phyloP scores from a whole-genome alignment of 2,888 invertebrate species.

The Troilus luridus region DNA sequence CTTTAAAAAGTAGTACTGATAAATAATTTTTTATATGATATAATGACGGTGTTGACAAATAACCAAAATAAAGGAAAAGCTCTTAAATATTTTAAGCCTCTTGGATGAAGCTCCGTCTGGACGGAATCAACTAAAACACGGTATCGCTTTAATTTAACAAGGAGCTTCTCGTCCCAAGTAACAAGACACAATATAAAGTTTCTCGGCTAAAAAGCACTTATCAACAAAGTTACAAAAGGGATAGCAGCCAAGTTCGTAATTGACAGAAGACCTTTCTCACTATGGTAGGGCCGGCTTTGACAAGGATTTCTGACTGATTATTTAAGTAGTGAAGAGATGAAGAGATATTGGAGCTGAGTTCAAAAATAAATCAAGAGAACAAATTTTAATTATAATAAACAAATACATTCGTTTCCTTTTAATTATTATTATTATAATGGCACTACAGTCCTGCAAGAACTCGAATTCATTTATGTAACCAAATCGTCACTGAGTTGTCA shows the following conservation, averaged over 20 bases:
- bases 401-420: background rate
- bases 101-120: background rate
- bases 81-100: background rate
- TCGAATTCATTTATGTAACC: too few relatives aligned
- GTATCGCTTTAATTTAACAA: background rate
- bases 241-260: conserved; percentile 11
- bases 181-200: conserved; percentile 22
- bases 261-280: conserved; percentile 11
- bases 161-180: background rate
- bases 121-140: background rate
- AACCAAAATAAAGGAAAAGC: too few relatives aligned
- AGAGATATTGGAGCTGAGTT: background rate
- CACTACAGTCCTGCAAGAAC: too few relatives aligned
- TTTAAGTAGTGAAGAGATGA: background rate
- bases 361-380: background rate
- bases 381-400: background rate
- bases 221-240: conserved; percentile 34
- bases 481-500: too few relatives aligned
- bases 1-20: too few relatives aligned
- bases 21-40: too few relatives aligned
- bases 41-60: too few relatives aligned
- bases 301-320: background rate
- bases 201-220: background rate
- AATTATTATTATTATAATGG: background rate
- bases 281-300: background rate